Evolutionary conservation across 2,888 invertebrate species (phyloP), one percentile per base, ranked within the genome.

Genomic region (Sarcophaga variegata): DNA sequence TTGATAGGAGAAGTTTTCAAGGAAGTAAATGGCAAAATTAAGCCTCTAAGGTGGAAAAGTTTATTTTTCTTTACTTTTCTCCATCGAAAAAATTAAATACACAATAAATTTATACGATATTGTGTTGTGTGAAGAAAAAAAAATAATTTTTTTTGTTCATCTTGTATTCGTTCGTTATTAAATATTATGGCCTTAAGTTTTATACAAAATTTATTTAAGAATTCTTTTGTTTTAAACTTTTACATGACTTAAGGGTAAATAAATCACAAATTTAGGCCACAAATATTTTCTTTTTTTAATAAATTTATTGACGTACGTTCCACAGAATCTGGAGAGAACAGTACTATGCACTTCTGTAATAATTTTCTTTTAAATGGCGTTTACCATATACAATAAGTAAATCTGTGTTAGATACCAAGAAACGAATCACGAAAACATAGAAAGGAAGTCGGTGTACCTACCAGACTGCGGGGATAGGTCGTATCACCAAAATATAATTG

Each of bases 21-120:
- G 22, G 22, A 62, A 62, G 20, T 22, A 17, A n/a, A 20, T 22
- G 20, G 62, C 2, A 62, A 22, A 62, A 22, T 20, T 62, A 62
- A 62, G 62, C 62, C 62, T 62, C 20, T 20, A 62, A 62, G 62
- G n/a, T 62, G 22, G n/a, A 62, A 20, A 62, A 10, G n/a, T 62
- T 62, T 59, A 6, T 20, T 62, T 62, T 22, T 62, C 10, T 62
- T 54, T 54, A 1, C 17, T 12, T 54, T 12, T 54, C 17, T 54
- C 17, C 17, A 5, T 54, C 17, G 54, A 14, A 14, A 54, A 5
- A 54, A 54, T 54, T 54, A 54, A 54, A 17, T 14, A 54, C 54
- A 17, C 54, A 54, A 54, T 54, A 54, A 62, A 62, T 62, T 22
- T 62, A 22, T n/a, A 62, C 3, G 17, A 10, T 17, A 17, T 62